Base-by-base conservation (phyloP, 2,797 vertebrate species). In the Lycodopsis pacificus region DNA sequence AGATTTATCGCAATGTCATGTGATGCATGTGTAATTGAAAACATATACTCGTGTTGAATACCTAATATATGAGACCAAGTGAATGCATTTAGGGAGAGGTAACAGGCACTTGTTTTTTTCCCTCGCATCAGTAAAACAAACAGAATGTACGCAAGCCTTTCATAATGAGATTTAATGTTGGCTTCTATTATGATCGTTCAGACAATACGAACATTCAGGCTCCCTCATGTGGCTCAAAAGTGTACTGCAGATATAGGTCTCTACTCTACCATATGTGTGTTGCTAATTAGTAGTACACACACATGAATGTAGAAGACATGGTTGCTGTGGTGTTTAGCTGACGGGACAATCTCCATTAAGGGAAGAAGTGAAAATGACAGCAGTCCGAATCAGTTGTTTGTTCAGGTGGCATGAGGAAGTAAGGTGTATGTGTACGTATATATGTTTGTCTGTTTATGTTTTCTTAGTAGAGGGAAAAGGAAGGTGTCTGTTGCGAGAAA, bases 401-500 rank as follows among this genome's bases (percentile, higher is more conserved):
- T 34, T 80, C 59, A 65, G 65, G 17, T 58, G 63, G 42, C 76
- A 57, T 63, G 17, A 58, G 54, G 73, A 58, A 70, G 48, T 40
- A 49, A 42, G 65, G 70, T 48, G 14, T 57, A 63, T 62, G 70
- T 68, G 79, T 51, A 65, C 12, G 3, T 51, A 40, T 27, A 27
- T 70, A 34, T 79, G 79, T 86, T 77, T 86, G 58, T 77, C 76
- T 80, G 76, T 87, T 84, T 76, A 54, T 88, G 83, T 84, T 86
- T 84, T 73, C 81, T 72, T 78, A 81, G 71, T 20, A 76, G 66
- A 77, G 62, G 68, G 73, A 84, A 81, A 83, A 74, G 69, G 80
- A 84, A 87, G 87, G 88, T 75, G 82, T 79, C 74, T 81, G 80
- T 83, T 80, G 79, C n/a, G 76, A 81, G 86, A 88, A 85, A 88